phyloP scores from a whole-genome alignment of 2,888 invertebrate genomes.

The Sisyra nigra region DNA sequence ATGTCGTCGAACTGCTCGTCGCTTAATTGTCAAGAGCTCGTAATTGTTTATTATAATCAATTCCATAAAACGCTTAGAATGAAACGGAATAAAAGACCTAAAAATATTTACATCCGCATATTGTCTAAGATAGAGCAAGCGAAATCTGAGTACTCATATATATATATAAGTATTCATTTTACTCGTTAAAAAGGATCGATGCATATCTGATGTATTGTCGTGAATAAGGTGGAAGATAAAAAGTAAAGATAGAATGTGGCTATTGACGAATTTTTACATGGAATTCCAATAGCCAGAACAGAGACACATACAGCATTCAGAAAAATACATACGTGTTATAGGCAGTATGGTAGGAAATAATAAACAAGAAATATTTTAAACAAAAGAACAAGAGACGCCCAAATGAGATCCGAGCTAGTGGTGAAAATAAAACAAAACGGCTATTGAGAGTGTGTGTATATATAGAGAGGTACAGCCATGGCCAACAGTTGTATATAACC shows the following conservation, averaged over 20 bases:
- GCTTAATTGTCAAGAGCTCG: too few species aligned
- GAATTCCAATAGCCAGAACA: neutral
- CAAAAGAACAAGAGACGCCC: slow-evolving; percentile 24
- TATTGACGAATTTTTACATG: neutral
- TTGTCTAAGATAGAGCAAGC: slow-evolving; percentile 2
- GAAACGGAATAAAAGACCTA: neutral
- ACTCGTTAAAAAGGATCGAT: neutral
- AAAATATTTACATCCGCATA: slow-evolving; percentile 5
- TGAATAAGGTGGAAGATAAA: neutral
- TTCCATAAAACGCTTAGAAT: too few species aligned
- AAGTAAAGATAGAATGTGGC: neutral
- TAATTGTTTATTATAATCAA: too few species aligned
- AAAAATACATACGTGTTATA: slow-evolving; percentile 4
- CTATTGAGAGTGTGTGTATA: neutral
- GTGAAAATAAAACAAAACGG: slow-evolving; percentile 7
- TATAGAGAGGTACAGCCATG: neutral
- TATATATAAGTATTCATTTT: neutral
- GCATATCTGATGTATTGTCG: neutral
- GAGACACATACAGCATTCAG: neutral
- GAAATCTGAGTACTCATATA: slow-evolving; percentile 3
- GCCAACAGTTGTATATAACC: neutral
- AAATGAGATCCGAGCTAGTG: slow-evolving; percentile 14
- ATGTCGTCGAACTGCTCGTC: too few species aligned
- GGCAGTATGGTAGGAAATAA: slow-evolving; percentile 19
- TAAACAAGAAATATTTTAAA: slow-evolving; percentile 28